Evolutionary conservation across 2,797 vertebrate genomes (phyloP), one percentile per base, ranked within the genome.

Genomic region (Spinus olivaceus): DNA sequence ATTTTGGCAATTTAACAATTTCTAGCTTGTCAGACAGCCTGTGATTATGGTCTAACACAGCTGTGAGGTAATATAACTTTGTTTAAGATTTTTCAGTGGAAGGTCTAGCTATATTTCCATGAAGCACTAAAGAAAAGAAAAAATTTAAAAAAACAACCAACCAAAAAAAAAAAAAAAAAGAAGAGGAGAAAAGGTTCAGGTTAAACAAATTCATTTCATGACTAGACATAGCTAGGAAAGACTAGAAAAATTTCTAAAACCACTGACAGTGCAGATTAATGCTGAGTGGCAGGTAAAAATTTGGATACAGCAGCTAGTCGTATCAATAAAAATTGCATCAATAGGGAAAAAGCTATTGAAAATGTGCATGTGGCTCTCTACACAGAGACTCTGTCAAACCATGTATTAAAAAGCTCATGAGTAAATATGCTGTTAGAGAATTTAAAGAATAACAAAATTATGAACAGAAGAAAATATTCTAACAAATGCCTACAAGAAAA

Each of bases 181-280:
- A 12, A 12, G 3, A 35, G 20, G 23, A 51, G 3, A 15, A 51
- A 50, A 25, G 1, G 2, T 33, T 3, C 5, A 81, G 4, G 13
- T 47, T 67, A 24, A 74, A n/a, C 6, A 88, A 86, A 76, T 17
- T 25, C 4, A 56, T 81, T 88, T 92, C 22, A 33, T 14, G 16
- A 10, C 19, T 23, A 82, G 22, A 3, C 32, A 67, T 16, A 70
- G 12, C n/a, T 54, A 59, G 19, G 21, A 90, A 41, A 77, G 12
- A 39, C 27, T 80, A 77, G 17, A 71, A 81, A 57, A 2, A 37
- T 6, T 81, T 37, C 9, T 86, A 78, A 83, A 80, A 41, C 3
- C 23, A 44, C 8, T 50, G 42, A 46, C 12, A 65, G 8, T 46
- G n/a, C 32, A 70, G 37, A 65, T 66, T 59, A 79, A 74, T 80